These are phyloP conservation scores for Neodiprion pinetum DNA, from an alignment of 1,140 invertebrate genomes.

Conservation along the genomic window DNA sequence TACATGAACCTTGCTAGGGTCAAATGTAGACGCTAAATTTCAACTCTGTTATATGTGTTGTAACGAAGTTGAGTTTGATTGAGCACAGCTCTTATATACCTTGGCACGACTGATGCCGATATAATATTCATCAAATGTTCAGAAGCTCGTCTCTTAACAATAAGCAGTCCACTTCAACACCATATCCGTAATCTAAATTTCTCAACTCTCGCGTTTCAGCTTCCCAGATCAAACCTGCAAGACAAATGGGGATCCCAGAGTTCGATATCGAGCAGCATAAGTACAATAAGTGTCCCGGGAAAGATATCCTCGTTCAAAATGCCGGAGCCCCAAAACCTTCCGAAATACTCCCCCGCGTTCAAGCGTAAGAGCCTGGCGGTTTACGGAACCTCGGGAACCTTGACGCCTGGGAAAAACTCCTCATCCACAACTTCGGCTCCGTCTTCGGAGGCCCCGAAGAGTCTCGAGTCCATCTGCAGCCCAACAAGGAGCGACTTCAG, in stretches of 20 bases:
- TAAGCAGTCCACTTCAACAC: not conserved
- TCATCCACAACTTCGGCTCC: constrained; percentile 34
- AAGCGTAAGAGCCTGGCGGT: constrained; percentile 78
- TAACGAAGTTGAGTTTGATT: too few relatives aligned
- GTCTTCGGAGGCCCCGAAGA: constrained; percentile 60
- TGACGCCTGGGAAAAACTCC: constrained; percentile 20
- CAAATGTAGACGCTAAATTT: too few relatives aligned
- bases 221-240: constrained; percentile 45
- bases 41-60: too few relatives aligned
- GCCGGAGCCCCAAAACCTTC: constrained; percentile 62
- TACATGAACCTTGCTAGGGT: too few relatives aligned
- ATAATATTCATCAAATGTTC: too few relatives aligned
- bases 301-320: constrained; percentile 53
- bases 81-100: too few relatives aligned
- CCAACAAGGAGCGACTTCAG: constrained; percentile 65
- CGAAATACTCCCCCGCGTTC: constrained; percentile 85
- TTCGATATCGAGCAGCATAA: constrained; percentile 49
- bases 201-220: constrained; percentile 20
- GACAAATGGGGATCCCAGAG: constrained; percentile 57
- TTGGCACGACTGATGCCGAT: too few relatives aligned
- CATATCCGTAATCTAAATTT: too few relatives aligned
- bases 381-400: constrained; percentile 55
- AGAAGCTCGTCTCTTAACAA: too few relatives aligned
- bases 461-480: constrained; percentile 68
- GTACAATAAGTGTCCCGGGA: constrained; percentile 42